Base-by-base conservation (phyloP, 2,888 invertebrate genomes). In the Mellilla xanthometata region DNA sequence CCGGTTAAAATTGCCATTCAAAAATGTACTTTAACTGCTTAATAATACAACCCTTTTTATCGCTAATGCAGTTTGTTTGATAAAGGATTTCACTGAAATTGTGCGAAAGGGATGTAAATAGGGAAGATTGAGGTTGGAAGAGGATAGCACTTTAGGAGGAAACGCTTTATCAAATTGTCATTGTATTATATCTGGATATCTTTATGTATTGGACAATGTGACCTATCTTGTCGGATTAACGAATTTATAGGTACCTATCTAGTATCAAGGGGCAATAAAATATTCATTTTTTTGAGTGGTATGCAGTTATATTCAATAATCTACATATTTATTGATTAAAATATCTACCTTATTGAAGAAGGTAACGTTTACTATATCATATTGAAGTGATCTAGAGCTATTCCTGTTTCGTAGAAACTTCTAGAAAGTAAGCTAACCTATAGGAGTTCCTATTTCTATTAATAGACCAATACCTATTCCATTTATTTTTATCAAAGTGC, bases 401-500 rank as follows among this genome's bases (percentile, higher is more conserved):
- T n/a, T n/a, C n/a, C n/a, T n/a, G n/a, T n/a, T n/a, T n/a, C n/a
- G n/a, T n/a, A n/a, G n/a, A n/a, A n/a, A n/a, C n/a, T n/a, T n/a
- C n/a, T n/a, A n/a, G 15, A 19, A 19, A 19, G 6, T 6, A 3
- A 19, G 2, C 6, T 5, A 2, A 15, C 15, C 15, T 19, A 1
- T 6, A 5, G 6, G 3, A 6, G 2, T 6, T 5, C 1, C 15
- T 5, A 6, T 19, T 5, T 3, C 6, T 6, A 19, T 19, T 19
- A 19, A 5, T 19, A 19, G 3, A 3, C 3, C 1, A 19, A 19
- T 19, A 6, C 15, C 15, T 19, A 19, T 19, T 19, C 15, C 15
- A 19, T 74, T 72, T 73, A 70, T 74, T 71, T 72, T 75, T 75
- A 76, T 72, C 72, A 55, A n/a, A 68, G 63, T 74, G 71, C 71